Conservation (phyloP, 2,797 vertebrate genomes). For the Amazonetta brasiliensis region DNA sequence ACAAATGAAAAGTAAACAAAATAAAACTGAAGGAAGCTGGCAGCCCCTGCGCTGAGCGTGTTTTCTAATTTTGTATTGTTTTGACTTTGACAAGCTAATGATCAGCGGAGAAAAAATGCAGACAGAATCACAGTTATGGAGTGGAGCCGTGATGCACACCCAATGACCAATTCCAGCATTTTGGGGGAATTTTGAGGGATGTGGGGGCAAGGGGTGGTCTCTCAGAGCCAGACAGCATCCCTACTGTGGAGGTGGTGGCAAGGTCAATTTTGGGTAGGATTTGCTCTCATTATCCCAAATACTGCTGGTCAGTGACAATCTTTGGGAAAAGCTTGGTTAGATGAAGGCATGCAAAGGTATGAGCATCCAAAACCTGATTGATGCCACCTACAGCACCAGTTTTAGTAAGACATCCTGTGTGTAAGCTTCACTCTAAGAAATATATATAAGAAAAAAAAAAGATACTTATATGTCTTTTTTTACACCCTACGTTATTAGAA, state of each 20-base stretch:
- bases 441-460: not conserved
- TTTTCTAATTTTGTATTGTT: conserved; percentile 43
- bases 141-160: not conserved
- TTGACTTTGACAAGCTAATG: conserved; percentile 29
- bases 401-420: not conserved
- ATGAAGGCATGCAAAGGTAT: not conserved
- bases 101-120: not conserved
- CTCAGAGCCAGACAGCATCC: not conserved
- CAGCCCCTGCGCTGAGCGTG: not conserved
- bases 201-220: not conserved
- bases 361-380: not conserved
- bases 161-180: not conserved
- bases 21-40: conserved; percentile 33
- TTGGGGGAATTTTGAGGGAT: not conserved
- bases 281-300: not conserved
- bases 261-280: not conserved
- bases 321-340: not conserved
- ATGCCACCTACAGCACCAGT: not conserved
- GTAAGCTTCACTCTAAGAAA: not conserved
- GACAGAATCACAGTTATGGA: not conserved
- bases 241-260: accelerated
- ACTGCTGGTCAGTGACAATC: not conserved
- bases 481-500: not conserved
- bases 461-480: not conserved
- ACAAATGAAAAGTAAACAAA: conserved; percentile 59